These are phyloP conservation scores for Elysia crispata DNA, from an alignment of 2,888 invertebrate genomes.

Conservation along the genomic window DNA sequence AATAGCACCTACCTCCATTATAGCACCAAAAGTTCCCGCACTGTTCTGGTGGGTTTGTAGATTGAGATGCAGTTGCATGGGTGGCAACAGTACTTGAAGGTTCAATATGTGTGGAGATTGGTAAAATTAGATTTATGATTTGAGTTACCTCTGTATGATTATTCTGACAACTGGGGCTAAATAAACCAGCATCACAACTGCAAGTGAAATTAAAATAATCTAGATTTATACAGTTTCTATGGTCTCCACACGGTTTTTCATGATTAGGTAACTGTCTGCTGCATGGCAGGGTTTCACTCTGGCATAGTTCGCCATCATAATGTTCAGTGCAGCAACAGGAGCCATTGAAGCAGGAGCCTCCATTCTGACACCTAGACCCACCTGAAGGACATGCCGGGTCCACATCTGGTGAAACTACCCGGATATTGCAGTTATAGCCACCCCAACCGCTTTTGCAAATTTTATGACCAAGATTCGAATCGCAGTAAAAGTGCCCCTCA, in stretches of 20 bases:
- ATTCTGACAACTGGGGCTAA: constrained; percentile 59
- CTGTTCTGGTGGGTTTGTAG: neutral
- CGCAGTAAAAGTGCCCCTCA: constrained; percentile 51
- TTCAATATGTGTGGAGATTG: neutral
- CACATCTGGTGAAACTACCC: constrained; percentile 26
- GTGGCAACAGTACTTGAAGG: neutral
- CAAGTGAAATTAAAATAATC: constrained; percentile 44
- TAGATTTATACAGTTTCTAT: constrained; percentile 56
- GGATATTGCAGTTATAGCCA: constrained; percentile 45
- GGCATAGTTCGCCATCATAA: constrained; percentile 55
- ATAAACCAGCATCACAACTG: constrained; percentile 54
- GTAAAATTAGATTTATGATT: too few species aligned
- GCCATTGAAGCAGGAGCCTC: constrained; percentile 51
- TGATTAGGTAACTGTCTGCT: neutral
- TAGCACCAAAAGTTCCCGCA: constrained; percentile 36
- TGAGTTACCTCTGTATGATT: too few species aligned
- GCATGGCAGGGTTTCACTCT: constrained; percentile 53
- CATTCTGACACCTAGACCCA: constrained; percentile 50
- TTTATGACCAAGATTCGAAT: constrained; percentile 41
- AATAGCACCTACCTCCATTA: constrained; percentile 35
- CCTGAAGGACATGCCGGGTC: constrained; percentile 54
- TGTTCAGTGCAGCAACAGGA: constrained; percentile 56
- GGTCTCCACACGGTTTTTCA: constrained; percentile 53
- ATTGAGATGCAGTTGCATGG: neutral
- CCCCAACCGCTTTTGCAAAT: constrained; percentile 53